phyloP scores from a whole-genome alignment of 2,797 vertebrate genomes.

The Thunnus albacares region DNA sequence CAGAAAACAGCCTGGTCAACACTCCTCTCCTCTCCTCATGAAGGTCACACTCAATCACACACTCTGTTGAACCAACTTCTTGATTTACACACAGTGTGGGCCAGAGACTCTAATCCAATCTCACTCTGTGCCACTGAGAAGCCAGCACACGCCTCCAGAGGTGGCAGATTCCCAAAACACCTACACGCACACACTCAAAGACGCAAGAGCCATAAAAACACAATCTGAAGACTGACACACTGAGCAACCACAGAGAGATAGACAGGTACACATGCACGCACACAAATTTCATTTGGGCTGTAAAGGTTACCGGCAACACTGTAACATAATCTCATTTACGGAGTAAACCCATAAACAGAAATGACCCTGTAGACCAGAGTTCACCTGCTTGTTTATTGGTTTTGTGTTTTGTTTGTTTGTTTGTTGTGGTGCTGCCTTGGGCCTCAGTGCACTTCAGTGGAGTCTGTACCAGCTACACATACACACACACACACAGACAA shows the following conservation, averaged over 20 bases:
- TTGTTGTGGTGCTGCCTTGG: conserved; percentile 33
- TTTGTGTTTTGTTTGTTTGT: conserved; percentile 51
- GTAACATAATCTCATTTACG: conserved; percentile 46
- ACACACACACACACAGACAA: conserved; percentile 42
- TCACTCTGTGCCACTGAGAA: conserved; percentile 7
- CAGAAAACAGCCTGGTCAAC: neutral
- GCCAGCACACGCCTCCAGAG: conserved; percentile 29
- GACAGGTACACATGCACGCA: neutral
- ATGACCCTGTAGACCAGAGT: conserved; percentile 27
- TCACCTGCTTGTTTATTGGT: conserved; percentile 55
- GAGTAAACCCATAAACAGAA: conserved; percentile 28
- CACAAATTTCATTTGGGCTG: conserved; percentile 36
- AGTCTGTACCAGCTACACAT: conserved; percentile 38
- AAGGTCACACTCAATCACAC: conserved; percentile 46
- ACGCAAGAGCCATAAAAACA: conserved; percentile 7
- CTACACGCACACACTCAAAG: neutral
- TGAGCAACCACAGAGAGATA: neutral
- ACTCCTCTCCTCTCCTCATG: neutral
- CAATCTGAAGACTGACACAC: conserved; percentile 21
- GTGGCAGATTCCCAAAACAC: conserved; percentile 33
- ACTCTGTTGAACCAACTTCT: conserved; percentile 24
- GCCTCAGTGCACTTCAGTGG: conserved; percentile 48
- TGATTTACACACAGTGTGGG: conserved; percentile 31
- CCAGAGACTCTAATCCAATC: conserved; percentile 53
- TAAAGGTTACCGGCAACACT: conserved; percentile 41